phyloP scores from a whole-genome alignment of 2,113 vertebrate species.

The Antechinus flavipes region DNA sequence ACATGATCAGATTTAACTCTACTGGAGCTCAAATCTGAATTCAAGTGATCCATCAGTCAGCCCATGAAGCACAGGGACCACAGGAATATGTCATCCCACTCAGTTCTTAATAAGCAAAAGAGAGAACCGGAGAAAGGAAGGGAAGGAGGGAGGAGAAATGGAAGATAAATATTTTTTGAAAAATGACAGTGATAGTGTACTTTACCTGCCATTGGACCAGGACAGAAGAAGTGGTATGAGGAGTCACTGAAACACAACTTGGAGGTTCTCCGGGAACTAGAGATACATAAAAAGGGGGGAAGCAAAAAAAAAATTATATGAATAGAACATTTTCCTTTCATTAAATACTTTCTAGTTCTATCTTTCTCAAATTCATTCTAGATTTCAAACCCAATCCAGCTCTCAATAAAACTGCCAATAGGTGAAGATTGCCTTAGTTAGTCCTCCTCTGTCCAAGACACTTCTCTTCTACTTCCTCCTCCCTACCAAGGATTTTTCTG shows the following conservation, averaged over 20 bases:
- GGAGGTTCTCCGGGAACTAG: constrained; percentile 95
- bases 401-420: background rate
- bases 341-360: background rate
- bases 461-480: background rate
- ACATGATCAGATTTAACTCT: background rate
- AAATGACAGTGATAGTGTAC: background rate
- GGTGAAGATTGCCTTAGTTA: background rate
- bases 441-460: background rate
- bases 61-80: background rate
- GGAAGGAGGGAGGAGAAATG: background rate
- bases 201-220: constrained; percentile 97
- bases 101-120: background rate
- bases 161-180: background rate
- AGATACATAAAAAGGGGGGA: constrained; percentile 50
- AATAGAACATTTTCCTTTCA: rapidly evolving
- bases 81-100: background rate
- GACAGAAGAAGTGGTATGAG: constrained; percentile 95
- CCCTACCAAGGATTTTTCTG: background rate
- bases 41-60: background rate
- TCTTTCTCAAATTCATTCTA: background rate
- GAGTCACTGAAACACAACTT: constrained; percentile 91
- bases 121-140: background rate
- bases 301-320: background rate
- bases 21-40: background rate
- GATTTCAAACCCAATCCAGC: background rate